Conservation (phyloP, 2,888 invertebrate species). For the Nipponacmea schrenckii region DNA sequence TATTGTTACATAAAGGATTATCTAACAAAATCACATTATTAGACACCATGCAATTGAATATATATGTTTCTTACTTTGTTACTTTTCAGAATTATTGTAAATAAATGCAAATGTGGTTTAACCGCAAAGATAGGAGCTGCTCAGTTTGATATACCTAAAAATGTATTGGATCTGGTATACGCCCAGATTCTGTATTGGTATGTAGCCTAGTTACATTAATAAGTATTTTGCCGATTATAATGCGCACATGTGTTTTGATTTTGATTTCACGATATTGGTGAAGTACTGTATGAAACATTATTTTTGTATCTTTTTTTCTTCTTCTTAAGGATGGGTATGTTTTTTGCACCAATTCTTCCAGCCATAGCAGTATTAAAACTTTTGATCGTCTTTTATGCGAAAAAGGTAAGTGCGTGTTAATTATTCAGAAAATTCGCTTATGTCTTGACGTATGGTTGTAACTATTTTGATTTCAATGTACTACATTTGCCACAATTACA, state of each 20-base stretch:
- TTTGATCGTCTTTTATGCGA: conserved; percentile 84
- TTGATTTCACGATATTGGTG: background rate
- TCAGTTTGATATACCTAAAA: conserved; percentile 84
- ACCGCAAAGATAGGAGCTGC: conserved; percentile 47
- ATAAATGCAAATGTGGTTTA: conserved; percentile 40
- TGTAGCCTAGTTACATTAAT: background rate
- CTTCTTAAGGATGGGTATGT: conserved; percentile 76
- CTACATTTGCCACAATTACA: too few species aligned
- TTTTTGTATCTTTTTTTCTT: background rate
- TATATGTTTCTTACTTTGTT: background rate
- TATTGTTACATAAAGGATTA: too few species aligned
- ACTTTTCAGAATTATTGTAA: conserved; percentile 39
- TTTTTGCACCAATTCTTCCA: conserved; percentile 84
- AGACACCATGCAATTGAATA: too few species aligned
- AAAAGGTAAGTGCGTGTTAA: conserved; percentile 68
- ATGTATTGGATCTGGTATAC: conserved; percentile 67
- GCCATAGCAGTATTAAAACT: conserved; percentile 78
- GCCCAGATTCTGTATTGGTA: conserved; percentile 29
- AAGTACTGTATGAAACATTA: background rate
- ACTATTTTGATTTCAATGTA: too few species aligned
- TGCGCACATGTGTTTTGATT: background rate
- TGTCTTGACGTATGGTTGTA: too few species aligned
- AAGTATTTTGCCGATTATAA: too few species aligned
- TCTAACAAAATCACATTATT: too few species aligned
- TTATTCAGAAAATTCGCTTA: too few species aligned